Evolutionary conservation across 2,113 vertebrate species (phyloP).

Genomic region (Nyctereutes procyonoides): DNA sequence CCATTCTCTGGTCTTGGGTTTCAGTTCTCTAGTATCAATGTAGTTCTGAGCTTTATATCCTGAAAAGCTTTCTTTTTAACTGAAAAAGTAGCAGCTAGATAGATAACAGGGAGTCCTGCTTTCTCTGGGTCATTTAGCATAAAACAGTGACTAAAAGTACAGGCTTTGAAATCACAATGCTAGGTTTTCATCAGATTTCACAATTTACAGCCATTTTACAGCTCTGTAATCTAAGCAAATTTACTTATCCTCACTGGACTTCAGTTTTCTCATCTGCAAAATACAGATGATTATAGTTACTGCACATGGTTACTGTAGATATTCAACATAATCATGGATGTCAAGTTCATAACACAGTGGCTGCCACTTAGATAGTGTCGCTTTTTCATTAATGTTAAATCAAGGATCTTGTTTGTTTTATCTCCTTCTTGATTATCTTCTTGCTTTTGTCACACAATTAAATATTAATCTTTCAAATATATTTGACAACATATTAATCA

Average conservation of each 20-base stretch:
- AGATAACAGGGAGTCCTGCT: neutral
- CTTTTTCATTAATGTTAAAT: neutral
- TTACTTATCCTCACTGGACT: neutral
- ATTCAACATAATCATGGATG: neutral
- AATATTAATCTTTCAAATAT: constrained; percentile 29
- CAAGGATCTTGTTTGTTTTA: neutral
- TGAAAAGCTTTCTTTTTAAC: neutral
- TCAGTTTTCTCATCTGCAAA: neutral
- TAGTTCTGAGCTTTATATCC: neutral
- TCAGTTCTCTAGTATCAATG: neutral
- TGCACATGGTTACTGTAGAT: neutral
- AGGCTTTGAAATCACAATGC: neutral
- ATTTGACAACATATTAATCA: neutral
- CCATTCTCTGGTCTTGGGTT: neutral
- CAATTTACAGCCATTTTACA: neutral
- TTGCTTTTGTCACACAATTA: neutral
- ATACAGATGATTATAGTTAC: neutral
- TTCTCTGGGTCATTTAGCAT: neutral
- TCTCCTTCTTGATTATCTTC: constrained; percentile 15
- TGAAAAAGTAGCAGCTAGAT: neutral
- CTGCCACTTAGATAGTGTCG: neutral
- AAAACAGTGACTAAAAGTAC: neutral
- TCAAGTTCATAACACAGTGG: neutral
- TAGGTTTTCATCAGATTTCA: neutral
- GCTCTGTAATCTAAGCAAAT: neutral